These are phyloP conservation scores for Gerosis bhagava DNA, from an alignment of 2,888 invertebrate species.

Conservation along the genomic window DNA sequence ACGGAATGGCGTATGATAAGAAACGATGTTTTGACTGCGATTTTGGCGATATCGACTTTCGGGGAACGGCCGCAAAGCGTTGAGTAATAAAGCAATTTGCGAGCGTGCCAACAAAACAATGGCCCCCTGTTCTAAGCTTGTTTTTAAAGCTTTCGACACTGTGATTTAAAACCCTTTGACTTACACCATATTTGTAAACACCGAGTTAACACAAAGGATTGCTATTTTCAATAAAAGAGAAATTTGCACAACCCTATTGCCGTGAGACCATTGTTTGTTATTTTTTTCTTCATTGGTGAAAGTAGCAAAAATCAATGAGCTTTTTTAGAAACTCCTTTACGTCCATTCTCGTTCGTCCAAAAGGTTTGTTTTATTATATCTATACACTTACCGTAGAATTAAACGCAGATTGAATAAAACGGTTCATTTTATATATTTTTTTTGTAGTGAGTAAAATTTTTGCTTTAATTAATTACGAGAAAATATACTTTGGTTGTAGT, in stretches of 20 bases:
- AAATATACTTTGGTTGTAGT: too few relatives aligned
- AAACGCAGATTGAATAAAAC: too few relatives aligned
- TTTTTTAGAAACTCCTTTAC: conserved; percentile 30
- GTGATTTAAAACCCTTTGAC: conserved; percentile 81
- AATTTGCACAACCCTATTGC: conserved; percentile 76
- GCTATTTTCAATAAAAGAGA: conserved; percentile 62
- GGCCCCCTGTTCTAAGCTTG: conserved; percentile 72
- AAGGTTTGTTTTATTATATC: too few relatives aligned
- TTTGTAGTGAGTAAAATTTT: too few relatives aligned
- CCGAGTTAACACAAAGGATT: conserved; percentile 66
- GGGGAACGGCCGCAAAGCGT: conserved; percentile 57
- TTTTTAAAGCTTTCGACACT: conserved; percentile 79
- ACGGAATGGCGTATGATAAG: conserved; percentile 53
- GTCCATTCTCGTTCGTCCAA: too few relatives aligned
- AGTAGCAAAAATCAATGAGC: conserved; percentile 45
- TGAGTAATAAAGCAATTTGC: conserved; percentile 79
- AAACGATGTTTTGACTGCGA: conserved; percentile 74
- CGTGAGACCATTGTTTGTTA: conserved; percentile 67
- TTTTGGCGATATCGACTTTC: conserved; percentile 75
- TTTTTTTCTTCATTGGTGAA: conserved; percentile 55
- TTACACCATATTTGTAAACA: conserved; percentile 78
- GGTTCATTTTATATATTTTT: too few relatives aligned
- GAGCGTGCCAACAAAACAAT: conserved; percentile 76
- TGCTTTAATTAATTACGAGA: too few relatives aligned
- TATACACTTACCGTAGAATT: too few relatives aligned